Percentiles rank a stretch among this genome's conserved stretches.
Conservation (phyloP, 2,888 invertebrate genomes). For the Parapristionchus giblindavisi region DNA sequence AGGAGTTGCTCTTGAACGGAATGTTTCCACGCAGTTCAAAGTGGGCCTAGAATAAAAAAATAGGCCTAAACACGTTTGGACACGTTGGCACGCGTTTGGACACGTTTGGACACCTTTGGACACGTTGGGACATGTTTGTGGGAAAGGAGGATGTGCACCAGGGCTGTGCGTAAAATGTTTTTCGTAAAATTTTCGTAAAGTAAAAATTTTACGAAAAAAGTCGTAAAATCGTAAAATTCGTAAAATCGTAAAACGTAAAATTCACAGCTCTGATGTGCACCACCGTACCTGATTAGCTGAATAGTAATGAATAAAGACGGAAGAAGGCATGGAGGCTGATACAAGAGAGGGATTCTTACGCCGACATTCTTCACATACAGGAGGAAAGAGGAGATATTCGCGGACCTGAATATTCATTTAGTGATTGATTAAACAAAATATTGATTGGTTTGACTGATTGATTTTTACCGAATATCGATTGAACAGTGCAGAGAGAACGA, state of each 20-base stretch:
- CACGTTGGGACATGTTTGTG: no score
- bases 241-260: no score
- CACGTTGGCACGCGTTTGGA: no score
- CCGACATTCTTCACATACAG: conserved; percentile 67
- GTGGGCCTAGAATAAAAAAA: conserved; percentile 49
- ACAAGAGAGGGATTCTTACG: conserved; percentile 60
- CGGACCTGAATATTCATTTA: conserved; percentile 38
- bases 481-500: conserved; percentile 63
- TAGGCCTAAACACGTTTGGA: no score
- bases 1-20: conserved; percentile 68
- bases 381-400: conserved; percentile 65
- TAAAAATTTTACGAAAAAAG: no score
- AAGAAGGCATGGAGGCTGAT: conserved; percentile 54
- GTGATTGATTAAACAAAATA: background rate
- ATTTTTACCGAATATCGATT: conserved; percentile 53
- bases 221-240: no score
- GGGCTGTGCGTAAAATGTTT: no score
- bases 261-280: no score
- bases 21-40: conserved; percentile 65
- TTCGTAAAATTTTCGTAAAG: no score
- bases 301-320: conserved; percentile 55
- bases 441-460: background rate
- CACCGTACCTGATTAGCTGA: conserved; percentile 42
- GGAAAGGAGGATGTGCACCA: no score
- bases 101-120: no score